phyloP scores from a whole-genome alignment of 2,888 invertebrate species.

The Yponomeuta evonymella region DNA sequence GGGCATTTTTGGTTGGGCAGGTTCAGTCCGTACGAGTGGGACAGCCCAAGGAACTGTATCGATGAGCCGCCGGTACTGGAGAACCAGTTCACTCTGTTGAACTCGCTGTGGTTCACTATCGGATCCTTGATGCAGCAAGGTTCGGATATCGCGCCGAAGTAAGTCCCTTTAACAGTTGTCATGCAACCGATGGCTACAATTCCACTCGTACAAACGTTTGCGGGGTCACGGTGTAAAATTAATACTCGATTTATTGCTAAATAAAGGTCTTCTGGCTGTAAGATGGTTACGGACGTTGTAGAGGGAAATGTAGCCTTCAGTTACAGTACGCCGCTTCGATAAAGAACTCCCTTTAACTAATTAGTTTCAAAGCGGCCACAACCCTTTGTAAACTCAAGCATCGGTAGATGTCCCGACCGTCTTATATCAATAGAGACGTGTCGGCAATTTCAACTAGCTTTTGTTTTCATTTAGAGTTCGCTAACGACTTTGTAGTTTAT shows the following conservation, averaged over 20 bases:
- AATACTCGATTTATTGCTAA: not conserved
- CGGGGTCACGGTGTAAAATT: not conserved
- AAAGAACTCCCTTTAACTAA: constrained; percentile 60
- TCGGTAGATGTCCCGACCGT: constrained; percentile 56
- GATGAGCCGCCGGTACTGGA: constrained; percentile 90
- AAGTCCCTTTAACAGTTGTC: constrained; percentile 61
- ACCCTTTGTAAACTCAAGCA: constrained; percentile 69
- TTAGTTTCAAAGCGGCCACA: constrained; percentile 71
- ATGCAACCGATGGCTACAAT: constrained; percentile 41
- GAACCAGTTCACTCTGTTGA: constrained; percentile 93
- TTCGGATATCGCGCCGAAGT: constrained; percentile 94
- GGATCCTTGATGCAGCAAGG: constrained; percentile 95
- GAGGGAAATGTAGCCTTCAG: constrained; percentile 62
- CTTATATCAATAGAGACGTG: constrained; percentile 62
- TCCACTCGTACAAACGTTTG: constrained; percentile 12
- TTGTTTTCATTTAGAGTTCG: constrained; percentile 52
- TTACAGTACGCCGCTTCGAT: constrained; percentile 51
- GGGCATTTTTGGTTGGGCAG: constrained; percentile 75
- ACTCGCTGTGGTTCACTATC: constrained; percentile 97
- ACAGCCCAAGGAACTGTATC: constrained; percentile 90
- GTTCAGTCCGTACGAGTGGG: constrained; percentile 96
- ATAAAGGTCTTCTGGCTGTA: not conserved
- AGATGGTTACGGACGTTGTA: constrained; percentile 19
- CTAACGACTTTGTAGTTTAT: constrained; percentile 53
- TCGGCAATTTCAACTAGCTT: constrained; percentile 50